These are phyloP conservation scores for Sus cebifrons DNA, from an alignment of 2,797 vertebrate species.

Conservation along the genomic window DNA sequence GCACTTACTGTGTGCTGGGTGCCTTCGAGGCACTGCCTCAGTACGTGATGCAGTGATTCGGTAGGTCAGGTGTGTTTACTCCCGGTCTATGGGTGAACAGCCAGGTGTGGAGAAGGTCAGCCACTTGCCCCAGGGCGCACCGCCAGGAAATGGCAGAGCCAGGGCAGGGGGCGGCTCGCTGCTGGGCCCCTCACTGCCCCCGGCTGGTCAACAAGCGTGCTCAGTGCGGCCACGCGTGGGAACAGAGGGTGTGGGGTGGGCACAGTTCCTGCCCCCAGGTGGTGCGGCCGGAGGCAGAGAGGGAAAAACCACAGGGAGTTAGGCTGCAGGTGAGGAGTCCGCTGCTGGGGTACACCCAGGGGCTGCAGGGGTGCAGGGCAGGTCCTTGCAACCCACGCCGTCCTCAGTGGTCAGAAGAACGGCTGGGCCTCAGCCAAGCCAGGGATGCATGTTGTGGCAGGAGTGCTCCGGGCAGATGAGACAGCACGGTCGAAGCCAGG, in stretches of 20 bases:
- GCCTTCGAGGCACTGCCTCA: fast-evolving
- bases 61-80: neutral
- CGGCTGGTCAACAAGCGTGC: fast-evolving
- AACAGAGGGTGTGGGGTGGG: fast-evolving
- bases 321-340: fast-evolving
- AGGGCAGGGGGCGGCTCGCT: neutral
- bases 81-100: fast-evolving
- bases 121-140: neutral
- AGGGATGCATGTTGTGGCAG: fast-evolving
- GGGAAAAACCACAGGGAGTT: fast-evolving
- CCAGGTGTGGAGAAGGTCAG: neutral
- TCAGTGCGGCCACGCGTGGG: fast-evolving
- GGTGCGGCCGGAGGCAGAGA: neutral
- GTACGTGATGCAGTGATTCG: fast-evolving
- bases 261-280: fast-evolving
- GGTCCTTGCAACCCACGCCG: fast-evolving
- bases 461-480: fast-evolving
- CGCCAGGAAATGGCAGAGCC: neutral
- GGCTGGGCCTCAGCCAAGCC: neutral
- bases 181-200: neutral
- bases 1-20: fast-evolving
- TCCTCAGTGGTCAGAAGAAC: no score
- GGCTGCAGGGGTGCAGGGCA: fast-evolving
- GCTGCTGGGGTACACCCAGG: neutral
- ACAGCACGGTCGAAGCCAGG: neutral